These are phyloP conservation scores for Psephotus haematonotus DNA, from an alignment of 2,113 vertebrate genomes.

Conservation along the genomic window DNA sequence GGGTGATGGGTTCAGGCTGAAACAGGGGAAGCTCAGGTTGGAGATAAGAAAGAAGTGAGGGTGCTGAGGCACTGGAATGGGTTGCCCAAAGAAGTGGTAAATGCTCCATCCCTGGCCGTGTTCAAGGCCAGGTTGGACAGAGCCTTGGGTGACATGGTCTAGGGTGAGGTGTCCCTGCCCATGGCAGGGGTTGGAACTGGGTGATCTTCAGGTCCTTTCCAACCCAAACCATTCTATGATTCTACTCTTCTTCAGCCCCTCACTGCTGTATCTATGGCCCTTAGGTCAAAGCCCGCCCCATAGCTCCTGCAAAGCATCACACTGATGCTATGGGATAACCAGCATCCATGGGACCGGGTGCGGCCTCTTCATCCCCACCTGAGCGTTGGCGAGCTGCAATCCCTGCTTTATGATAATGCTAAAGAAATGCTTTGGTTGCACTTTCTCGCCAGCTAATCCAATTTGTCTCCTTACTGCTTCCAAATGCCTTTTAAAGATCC, in stretches of 20 bases:
- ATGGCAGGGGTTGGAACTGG: background rate
- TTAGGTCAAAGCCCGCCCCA: accelerated
- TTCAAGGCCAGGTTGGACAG: background rate
- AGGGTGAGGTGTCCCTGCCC: background rate
- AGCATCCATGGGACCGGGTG: accelerated
- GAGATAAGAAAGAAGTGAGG: background rate
- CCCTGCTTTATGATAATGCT: background rate
- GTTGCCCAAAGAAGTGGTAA: background rate
- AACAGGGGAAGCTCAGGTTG: background rate
- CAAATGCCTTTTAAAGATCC: slow-evolving; percentile 44
- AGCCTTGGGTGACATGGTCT: background rate
- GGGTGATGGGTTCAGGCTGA: background rate
- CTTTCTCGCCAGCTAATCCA: slow-evolving; percentile 44
- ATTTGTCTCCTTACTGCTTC: slow-evolving; percentile 50
- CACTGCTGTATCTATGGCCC: accelerated
- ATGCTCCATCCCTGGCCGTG: background rate
- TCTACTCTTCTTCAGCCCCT: background rate
- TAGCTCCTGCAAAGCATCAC: accelerated
- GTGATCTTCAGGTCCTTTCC: background rate
- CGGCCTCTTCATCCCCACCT: background rate
- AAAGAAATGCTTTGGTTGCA: slow-evolving; percentile 21
- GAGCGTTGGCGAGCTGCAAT: background rate
- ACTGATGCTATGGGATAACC: background rate
- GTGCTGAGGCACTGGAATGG: background rate
- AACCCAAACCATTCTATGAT: background rate